phyloP scores from a whole-genome alignment of 2,888 invertebrate genomes.

The Atherix ibis region DNA sequence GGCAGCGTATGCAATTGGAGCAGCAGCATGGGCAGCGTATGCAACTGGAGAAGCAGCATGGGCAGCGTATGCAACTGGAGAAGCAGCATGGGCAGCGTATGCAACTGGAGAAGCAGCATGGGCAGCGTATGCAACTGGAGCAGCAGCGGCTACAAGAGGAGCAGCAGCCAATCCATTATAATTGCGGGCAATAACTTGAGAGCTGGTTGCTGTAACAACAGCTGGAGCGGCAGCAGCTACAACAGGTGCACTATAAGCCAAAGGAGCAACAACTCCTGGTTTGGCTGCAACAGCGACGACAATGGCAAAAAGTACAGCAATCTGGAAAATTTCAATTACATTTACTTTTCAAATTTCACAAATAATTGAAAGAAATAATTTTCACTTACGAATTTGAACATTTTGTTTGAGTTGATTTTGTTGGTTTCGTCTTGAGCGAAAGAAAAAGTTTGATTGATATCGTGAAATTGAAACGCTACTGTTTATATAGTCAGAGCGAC shows the following conservation, averaged over 20 bases:
- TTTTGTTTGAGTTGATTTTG: constrained; percentile 2
- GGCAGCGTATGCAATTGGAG: constrained; percentile 5
- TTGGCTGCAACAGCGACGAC: constrained; percentile 5
- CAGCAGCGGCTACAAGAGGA: constrained; percentile 13
- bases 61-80: constrained; percentile 19
- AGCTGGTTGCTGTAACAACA: too few relatives aligned
- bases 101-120: constrained; percentile 30
- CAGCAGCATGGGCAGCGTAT: constrained; percentile 5
- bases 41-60: constrained; percentile 21
- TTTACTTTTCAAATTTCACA: too few relatives aligned
- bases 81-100: constrained; percentile 32
- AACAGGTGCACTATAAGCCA: constrained; percentile 10
- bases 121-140: constrained; percentile 14
- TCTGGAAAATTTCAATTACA: too few relatives aligned
- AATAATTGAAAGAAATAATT: not conserved
- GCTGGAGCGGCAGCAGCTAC: constrained; percentile 8
- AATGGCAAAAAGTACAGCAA: constrained; percentile 1
- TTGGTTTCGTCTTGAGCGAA: not conserved
- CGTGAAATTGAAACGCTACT: too few relatives aligned
- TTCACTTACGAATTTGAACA: constrained; percentile 5
- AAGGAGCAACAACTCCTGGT: constrained; percentile 9
- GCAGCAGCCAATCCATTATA: constrained; percentile 18
- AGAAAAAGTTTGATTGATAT: too few relatives aligned
- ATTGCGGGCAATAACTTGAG: constrained; percentile 24
- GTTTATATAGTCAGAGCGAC: too few relatives aligned